Conservation (phyloP, 2,113 vertebrate species). For the Nycticebus coucang region DNA sequence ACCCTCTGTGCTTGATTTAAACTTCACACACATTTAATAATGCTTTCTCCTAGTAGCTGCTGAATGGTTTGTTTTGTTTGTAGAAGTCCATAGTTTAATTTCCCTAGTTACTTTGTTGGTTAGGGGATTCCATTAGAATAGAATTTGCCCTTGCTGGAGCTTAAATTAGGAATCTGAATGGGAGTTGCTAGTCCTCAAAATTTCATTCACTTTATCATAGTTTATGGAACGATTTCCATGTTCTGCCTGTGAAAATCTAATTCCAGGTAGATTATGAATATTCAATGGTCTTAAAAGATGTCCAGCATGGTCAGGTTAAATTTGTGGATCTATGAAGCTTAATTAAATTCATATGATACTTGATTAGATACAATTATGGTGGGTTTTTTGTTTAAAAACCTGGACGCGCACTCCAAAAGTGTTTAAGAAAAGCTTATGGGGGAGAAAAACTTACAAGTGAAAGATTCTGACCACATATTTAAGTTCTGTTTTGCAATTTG, state of each 20-base stretch:
- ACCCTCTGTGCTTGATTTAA: slow-evolving; percentile 55
- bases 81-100: background rate
- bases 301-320: slow-evolving; percentile 17
- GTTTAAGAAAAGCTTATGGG: background rate
- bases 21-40: slow-evolving; percentile 62
- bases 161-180: background rate
- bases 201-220: background rate
- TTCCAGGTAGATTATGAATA: background rate
- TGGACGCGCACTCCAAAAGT: background rate
- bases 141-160: background rate
- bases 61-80: slow-evolving; percentile 55
- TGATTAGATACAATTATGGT: background rate
- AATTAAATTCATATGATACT: slow-evolving; percentile 18
- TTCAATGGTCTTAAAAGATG: slow-evolving; percentile 36
- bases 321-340: slow-evolving; percentile 7
- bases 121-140: background rate
- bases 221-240: slow-evolving; percentile 33
- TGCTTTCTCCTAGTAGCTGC: slow-evolving; percentile 7
- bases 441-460: background rate
- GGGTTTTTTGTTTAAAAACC: slow-evolving; percentile 15
- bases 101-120: slow-evolving; percentile 10
- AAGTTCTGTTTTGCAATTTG: background rate
- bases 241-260: slow-evolving; percentile 38
- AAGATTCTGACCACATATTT: background rate
- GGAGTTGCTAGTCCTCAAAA: background rate